Base-by-base conservation (phyloP, 2,797 vertebrate species). In the Neosalanx taihuensis region DNA sequence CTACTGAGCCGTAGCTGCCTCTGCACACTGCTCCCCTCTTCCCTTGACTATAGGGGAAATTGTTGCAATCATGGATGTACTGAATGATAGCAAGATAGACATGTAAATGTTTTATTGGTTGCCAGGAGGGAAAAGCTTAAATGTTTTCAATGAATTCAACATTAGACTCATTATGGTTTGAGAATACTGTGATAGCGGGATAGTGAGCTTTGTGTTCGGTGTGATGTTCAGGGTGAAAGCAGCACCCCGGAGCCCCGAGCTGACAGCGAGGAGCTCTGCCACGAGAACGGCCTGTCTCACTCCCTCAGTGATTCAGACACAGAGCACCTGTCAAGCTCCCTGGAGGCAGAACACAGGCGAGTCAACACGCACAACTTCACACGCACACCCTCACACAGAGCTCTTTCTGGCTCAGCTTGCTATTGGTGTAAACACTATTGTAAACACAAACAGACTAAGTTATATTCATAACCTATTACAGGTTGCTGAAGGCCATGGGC, bases 281-380 rank as follows among this genome's bases (percentile, higher is more conserved):
- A 97, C 69, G 95, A 97, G 89, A 98, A 98, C 64, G 96, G 96
- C 79, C 92, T 99, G 88, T 92, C 95, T 89, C 93, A 95, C 79
- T 95, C 95, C 81, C 87, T 94, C 86, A 95, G 94, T 1, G 95
- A 96, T 87, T 93, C 93, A 4, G 94, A 96, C 86, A 92, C 94
- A 0, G 95, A 96, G 78, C 95, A 95, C 84, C 93, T 99, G 84
- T 99, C 97, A 76, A 96, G 97, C 84, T 99, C 98, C 65, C 86
- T 99, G 90, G 97, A 99, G 92, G 97, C 98, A 79, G 97, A 99
- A 89, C 97, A 99, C 93, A 95, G 97, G 98, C 97, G 81, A 85
- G 77, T 56, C 15, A 13, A 10, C 76, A 7, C 4, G 67, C 46
- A 15, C 12, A 1, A 30, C 1, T 9, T 0, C 0, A 6, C 1